These are phyloP conservation scores for Tragelaphus strepsiceros DNA, from an alignment of 2,113 vertebrate species.

Conservation along the genomic window DNA sequence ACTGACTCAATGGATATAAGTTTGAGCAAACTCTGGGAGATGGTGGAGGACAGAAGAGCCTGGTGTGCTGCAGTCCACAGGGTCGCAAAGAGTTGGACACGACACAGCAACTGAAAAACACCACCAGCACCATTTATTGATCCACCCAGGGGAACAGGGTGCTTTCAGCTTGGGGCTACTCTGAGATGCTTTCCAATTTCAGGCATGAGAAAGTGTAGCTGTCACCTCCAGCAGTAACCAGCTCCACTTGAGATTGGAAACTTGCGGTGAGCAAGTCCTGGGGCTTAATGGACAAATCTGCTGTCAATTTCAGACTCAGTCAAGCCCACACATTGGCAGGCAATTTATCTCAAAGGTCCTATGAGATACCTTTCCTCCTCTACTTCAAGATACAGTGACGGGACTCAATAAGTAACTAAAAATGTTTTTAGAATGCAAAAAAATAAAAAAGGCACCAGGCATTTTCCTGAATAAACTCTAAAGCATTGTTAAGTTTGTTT, in stretches of 20 bases:
- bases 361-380: neutral
- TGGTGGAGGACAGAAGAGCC: neutral
- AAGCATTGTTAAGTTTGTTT: neutral
- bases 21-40: neutral
- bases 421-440: neutral
- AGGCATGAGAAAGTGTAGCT: neutral
- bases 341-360: neutral
- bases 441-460: neutral
- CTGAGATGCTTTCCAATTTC: neutral
- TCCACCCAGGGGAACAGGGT: neutral
- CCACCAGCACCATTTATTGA: fast-evolving
- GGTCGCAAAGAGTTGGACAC: fast-evolving
- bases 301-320: neutral
- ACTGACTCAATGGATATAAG: neutral
- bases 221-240: neutral
- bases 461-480: conserved; percentile 8
- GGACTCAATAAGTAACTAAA: neutral
- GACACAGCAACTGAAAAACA: neutral
- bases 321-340: neutral
- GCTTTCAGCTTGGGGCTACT: neutral
- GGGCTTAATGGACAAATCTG: neutral
- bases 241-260: neutral
- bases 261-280: neutral
- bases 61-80: neutral
- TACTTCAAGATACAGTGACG: neutral